Conservation (phyloP, 2,888 invertebrate species). For the Endomychus coccineus region DNA sequence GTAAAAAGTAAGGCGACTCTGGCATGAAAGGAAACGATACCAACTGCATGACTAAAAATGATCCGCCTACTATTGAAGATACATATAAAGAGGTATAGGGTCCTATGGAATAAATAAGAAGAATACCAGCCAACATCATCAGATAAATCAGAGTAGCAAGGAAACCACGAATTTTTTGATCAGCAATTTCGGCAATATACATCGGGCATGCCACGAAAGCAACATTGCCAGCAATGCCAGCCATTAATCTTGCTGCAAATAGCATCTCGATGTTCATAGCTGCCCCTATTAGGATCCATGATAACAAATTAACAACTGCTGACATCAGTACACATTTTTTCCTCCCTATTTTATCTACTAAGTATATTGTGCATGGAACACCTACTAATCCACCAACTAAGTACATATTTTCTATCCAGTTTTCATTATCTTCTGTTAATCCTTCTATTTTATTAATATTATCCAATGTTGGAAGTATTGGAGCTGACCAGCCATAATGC, state of each 20-base stretch:
- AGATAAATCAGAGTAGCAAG: slow-evolving; percentile 40
- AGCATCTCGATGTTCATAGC: slow-evolving; percentile 3
- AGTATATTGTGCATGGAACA: slow-evolving; percentile 32
- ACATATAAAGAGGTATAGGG: slow-evolving; percentile 33
- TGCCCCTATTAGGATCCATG: slow-evolving; percentile 12
- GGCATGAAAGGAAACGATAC: slow-evolving; percentile 15
- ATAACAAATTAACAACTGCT: slow-evolving; percentile 5
- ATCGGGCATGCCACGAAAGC: slow-evolving; percentile 14
- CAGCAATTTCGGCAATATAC: slow-evolving; percentile 33
- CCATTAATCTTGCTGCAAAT: slow-evolving; percentile 12
- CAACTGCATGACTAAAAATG: slow-evolving; percentile 8
- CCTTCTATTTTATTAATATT: slow-evolving; percentile 31
- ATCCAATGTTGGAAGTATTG: slow-evolving; percentile 36
- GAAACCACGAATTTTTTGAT: slow-evolving; percentile 40
- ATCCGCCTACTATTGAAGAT: slow-evolving; percentile 25
- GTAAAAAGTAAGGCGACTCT: slow-evolving; percentile 39
- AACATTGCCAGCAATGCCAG: slow-evolving; percentile 13
- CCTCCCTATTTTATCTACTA: slow-evolving; percentile 12
- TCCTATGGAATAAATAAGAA: slow-evolving; percentile 37
- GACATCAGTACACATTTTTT: slow-evolving; percentile 8
- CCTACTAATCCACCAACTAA: slow-evolving; percentile 35
- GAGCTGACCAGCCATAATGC: slow-evolving; percentile 43
- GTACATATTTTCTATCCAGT: slow-evolving; percentile 35
- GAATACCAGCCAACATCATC: slow-evolving; percentile 41
- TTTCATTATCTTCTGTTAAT: slow-evolving; percentile 29